A percentile compares a stretch with the other conserved stretches of the same genome.
phyloP scores from a whole-genome alignment of 2,888 invertebrate species.

The Drosophila crucigera region DNA sequence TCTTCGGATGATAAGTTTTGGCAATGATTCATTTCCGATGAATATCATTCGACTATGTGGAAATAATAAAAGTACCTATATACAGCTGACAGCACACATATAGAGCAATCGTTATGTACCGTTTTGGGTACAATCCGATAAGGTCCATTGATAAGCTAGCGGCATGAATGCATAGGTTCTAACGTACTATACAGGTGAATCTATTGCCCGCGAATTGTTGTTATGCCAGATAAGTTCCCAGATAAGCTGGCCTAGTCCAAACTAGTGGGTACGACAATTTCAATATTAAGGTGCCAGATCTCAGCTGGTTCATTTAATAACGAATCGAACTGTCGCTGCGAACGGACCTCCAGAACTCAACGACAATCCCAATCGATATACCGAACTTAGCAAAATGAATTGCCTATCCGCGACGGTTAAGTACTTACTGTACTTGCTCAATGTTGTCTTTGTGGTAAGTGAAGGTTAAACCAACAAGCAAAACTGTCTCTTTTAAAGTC shows the following conservation, averaged over 20 bases:
- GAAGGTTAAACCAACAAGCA: background rate
- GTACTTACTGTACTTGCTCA: conserved; percentile 82
- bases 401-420: conserved; percentile 79
- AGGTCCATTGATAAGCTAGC: conserved; percentile 58
- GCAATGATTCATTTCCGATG: conserved; percentile 38
- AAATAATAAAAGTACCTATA: conserved; percentile 15
- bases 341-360: conserved; percentile 34
- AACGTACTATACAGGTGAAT: conserved; percentile 9
- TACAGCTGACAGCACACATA: conserved; percentile 2
- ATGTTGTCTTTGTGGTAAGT: conserved; percentile 83
- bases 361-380: conserved; percentile 10
- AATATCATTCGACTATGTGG: background rate
- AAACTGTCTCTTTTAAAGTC: background rate
- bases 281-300: conserved; percentile 60
- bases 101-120: background rate
- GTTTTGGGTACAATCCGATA: conserved; percentile 48
- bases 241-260: conserved; percentile 44
- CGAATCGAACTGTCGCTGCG: conserved; percentile 43
- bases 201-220: conserved; percentile 32
- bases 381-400: conserved; percentile 74
- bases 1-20: background rate
- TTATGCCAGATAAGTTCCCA: conserved; percentile 34
- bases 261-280: conserved; percentile 25
- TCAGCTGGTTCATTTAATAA: conserved; percentile 37
- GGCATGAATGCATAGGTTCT: conserved; percentile 7